These are phyloP conservation scores for Creontiades dilutus DNA, from an alignment of 2,888 invertebrate species.

Conservation along the genomic window DNA sequence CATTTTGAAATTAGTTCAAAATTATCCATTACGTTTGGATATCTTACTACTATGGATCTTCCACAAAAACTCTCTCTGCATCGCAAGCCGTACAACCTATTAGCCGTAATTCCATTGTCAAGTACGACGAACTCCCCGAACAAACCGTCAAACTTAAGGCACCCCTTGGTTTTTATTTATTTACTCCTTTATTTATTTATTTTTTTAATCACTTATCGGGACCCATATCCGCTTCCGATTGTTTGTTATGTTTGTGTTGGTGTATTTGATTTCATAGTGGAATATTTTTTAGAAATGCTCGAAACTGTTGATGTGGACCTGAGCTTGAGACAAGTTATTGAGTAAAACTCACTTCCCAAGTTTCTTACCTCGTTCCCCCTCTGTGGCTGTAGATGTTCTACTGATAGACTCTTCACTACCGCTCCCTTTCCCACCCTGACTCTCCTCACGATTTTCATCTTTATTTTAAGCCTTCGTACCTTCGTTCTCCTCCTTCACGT, in stretches of 20 bases:
- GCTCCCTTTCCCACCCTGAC: background rate
- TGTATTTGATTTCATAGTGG: conserved; percentile 33
- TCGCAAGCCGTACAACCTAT: background rate
- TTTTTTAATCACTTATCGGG: background rate
- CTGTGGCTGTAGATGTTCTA: conserved; percentile 20
- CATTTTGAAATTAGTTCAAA: too few species aligned
- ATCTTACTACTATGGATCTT: background rate
- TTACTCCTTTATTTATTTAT: background rate
- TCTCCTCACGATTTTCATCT: background rate
- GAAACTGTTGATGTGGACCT: conserved; percentile 38
- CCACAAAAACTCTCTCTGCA: background rate
- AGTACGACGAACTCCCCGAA: too few species aligned
- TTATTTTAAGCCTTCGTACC: conserved; percentile 20
- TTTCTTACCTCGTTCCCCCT: background rate
- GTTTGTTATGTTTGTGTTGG: conserved; percentile 50
- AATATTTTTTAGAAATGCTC: conserved; percentile 50
- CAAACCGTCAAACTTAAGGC: background rate
- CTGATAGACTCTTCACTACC: conserved; percentile 31
- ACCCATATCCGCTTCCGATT: conserved; percentile 42
- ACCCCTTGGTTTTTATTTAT: background rate
- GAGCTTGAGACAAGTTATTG: conserved; percentile 14
- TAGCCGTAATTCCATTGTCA: background rate
- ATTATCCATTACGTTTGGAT: too few species aligned
- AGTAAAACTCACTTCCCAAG: conserved; percentile 39
- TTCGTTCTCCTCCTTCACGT: conserved; percentile 2